These are phyloP conservation scores for Drosophila baimaii DNA, from an alignment of 1,140 invertebrate genomes.

Conservation along the genomic window DNA sequence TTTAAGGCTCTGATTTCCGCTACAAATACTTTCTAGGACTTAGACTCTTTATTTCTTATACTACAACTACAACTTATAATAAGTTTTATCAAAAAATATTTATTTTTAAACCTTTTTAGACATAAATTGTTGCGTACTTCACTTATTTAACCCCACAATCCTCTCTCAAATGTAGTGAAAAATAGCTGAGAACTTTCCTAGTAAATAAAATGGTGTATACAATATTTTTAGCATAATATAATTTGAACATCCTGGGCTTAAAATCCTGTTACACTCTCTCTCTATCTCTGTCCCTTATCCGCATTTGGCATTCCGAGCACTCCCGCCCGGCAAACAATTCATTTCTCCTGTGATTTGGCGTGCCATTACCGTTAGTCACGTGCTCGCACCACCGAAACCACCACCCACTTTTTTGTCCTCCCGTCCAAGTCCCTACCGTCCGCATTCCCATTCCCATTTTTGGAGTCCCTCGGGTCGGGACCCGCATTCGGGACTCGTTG, in stretches of 20 bases:
- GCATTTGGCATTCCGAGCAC: conserved; percentile 42
- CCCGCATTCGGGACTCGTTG: conserved; percentile 56
- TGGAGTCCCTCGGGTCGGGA: conserved; percentile 39
- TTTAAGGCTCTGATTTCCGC: not conserved
- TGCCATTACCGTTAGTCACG: conserved; percentile 54
- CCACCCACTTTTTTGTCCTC: not conserved
- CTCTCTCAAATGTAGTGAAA: not conserved
- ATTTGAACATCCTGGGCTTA: conserved; percentile 21
- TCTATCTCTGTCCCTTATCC: not conserved
- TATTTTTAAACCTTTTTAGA: no score
- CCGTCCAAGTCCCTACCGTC: not conserved
- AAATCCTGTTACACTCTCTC: not conserved
- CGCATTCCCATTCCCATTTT: conserved; percentile 13
- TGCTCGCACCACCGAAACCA: conserved; percentile 40
- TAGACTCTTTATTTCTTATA: no score
- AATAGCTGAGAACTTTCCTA: not conserved
- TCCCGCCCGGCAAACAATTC: conserved; percentile 46
- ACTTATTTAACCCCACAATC: no score
- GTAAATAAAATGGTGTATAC: not conserved
- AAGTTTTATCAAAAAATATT: not conserved
- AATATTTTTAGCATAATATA: conserved; percentile 28
- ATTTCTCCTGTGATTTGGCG: conserved; percentile 55
- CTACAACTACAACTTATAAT: no score
- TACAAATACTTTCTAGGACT: not conserved
- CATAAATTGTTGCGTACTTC: not conserved